A percentile compares a stretch with the other conserved stretches of the same genome.
These are phyloP conservation scores for Clistopyga incitator DNA, from an alignment of 2,888 invertebrate genomes.

Conservation along the genomic window DNA sequence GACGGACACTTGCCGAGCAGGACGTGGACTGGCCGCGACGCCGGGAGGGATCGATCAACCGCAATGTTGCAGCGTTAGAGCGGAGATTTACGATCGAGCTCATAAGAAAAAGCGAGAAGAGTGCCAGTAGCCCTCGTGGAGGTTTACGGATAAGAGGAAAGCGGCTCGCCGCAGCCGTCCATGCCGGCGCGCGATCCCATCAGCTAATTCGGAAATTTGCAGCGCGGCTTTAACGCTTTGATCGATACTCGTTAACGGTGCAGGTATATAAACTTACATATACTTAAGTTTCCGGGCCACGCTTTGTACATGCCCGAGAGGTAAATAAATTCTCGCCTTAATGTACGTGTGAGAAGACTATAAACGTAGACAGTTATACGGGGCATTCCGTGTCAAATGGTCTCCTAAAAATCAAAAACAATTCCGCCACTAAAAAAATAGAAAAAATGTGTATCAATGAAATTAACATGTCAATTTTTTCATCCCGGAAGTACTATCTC, in stretches of 20 bases:
- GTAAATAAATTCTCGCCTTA: constrained; percentile 57
- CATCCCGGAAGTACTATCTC: too few relatives aligned
- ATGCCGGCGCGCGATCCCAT: constrained; percentile 41
- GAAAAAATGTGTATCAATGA: too few relatives aligned
- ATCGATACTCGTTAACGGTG: constrained; percentile 45
- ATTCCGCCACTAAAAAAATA: too few relatives aligned
- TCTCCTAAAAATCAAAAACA: too few relatives aligned
- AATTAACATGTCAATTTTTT: too few relatives aligned
- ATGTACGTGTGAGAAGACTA: background rate
- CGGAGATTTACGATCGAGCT: constrained; percentile 64
- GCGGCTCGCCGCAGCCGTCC: constrained; percentile 20
- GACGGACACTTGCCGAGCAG: constrained; percentile 44
- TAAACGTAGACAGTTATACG: background rate
- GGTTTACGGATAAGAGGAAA: constrained; percentile 49
- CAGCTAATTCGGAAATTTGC: constrained; percentile 60
- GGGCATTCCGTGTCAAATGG: background rate
- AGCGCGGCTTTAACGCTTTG: constrained; percentile 37
- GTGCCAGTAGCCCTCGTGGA: constrained; percentile 53
- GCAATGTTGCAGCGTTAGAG: constrained; percentile 2
- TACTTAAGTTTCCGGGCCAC: background rate
- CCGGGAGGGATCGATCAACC: constrained; percentile 57
- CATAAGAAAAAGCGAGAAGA: constrained; percentile 31
- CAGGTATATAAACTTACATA: constrained; percentile 24
- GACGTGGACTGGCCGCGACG: constrained; percentile 16
- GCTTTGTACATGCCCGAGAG: background rate